These are phyloP conservation scores for Notospermus geniculatus DNA, from an alignment of 1,140 invertebrate species.

Conservation along the genomic window DNA sequence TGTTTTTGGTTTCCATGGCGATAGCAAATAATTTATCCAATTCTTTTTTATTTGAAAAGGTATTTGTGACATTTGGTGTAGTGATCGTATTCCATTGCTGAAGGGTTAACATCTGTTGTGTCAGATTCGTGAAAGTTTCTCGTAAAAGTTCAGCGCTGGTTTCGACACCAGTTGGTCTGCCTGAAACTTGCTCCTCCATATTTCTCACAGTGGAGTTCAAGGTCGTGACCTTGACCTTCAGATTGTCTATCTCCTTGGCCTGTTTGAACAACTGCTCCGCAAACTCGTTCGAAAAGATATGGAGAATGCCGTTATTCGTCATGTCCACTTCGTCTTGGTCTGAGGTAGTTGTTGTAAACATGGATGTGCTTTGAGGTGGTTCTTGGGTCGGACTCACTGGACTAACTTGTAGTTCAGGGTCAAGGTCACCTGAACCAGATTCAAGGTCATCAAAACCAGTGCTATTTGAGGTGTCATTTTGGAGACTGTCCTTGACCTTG, in stretches of 20 bases:
- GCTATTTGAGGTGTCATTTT: too few species aligned
- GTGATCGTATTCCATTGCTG: conserved; percentile 40
- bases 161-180: neutral
- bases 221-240: neutral
- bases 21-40: conserved; percentile 19
- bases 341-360: too few species aligned
- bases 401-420: too few species aligned
- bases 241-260: neutral
- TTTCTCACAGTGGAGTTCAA: neutral
- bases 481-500: too few species aligned
- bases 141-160: conserved; percentile 26
- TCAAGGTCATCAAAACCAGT: too few species aligned
- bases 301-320: too few species aligned
- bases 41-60: conserved; percentile 26
- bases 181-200: neutral
- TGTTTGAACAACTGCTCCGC: neutral
- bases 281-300: too few species aligned
- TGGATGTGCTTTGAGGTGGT: too few species aligned
- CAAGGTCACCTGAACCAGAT: too few species aligned
- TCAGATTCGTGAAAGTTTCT: conserved; percentile 36
- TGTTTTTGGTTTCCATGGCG: conserved; percentile 31
- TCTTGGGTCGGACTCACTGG: too few species aligned
- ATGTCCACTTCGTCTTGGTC: too few species aligned
- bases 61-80: conserved; percentile 33
- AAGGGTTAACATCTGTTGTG: conserved; percentile 37